These are phyloP conservation scores for Etia nguti DNA, from an alignment of 2,113 vertebrate species.

Conservation along the genomic window DNA sequence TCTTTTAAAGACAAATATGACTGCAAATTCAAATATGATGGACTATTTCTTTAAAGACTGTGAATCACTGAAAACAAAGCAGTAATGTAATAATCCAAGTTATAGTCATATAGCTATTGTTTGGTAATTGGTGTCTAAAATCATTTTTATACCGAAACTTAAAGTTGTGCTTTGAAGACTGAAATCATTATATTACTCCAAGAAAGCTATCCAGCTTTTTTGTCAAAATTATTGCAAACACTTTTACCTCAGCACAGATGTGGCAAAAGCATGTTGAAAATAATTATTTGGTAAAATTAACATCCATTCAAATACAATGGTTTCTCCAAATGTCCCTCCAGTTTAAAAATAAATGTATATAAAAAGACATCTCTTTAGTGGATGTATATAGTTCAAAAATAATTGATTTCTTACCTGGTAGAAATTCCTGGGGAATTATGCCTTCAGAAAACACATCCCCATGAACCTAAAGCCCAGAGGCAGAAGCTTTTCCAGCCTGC, in stretches of 20 bases:
- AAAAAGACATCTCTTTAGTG: not conserved
- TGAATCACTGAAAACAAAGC: not conserved
- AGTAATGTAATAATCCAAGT: not conserved
- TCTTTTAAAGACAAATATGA: too few relatives aligned
- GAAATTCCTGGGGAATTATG: not conserved
- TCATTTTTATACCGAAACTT: fast-evolving
- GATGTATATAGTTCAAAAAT: not conserved
- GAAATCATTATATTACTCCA: not conserved
- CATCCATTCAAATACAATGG: not conserved
- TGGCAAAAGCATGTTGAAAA: not conserved
- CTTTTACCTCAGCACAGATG: fast-evolving
- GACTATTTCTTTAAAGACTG: too few relatives aligned
- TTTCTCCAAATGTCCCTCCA: not conserved
- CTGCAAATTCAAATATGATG: fast-evolving
- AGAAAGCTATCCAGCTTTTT: not conserved
- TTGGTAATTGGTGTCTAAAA: not conserved
- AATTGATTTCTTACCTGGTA: not conserved
- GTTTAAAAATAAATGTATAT: not conserved
- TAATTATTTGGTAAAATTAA: not conserved
- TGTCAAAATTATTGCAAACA: not conserved
- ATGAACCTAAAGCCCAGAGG: not conserved
- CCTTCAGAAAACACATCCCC: not conserved
- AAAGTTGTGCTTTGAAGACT: not conserved
- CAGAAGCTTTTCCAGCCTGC: not conserved
- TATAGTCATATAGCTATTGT: not conserved